Conservation (phyloP, 1,140 invertebrate genomes). For the Leucophenga varia region DNA sequence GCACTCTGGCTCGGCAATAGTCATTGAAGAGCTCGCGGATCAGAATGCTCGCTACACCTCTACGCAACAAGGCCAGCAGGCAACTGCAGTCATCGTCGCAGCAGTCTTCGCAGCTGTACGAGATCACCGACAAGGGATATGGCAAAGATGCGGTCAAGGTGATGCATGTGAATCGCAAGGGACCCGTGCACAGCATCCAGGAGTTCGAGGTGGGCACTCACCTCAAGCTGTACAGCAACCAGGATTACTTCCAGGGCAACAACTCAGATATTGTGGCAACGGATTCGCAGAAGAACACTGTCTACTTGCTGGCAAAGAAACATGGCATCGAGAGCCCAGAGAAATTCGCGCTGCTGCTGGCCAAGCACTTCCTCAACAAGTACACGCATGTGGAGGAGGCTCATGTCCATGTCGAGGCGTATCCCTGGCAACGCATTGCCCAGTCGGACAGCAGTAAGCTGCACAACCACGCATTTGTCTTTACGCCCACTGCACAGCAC, state of each 20-base stretch:
- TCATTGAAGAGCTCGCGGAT: not conserved
- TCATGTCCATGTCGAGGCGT: slow-evolving; percentile 67
- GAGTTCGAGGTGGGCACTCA: slow-evolving; percentile 74
- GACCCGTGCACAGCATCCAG: slow-evolving; percentile 66
- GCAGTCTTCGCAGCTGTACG: slow-evolving; percentile 53
- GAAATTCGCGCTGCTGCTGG: slow-evolving; percentile 69
- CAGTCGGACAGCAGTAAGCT: slow-evolving; percentile 56
- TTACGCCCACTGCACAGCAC: slow-evolving; percentile 64
- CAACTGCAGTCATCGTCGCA: slow-evolving; percentile 1
- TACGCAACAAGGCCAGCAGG: slow-evolving; percentile 10
- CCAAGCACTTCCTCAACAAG: slow-evolving; percentile 70
- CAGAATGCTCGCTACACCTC: slow-evolving; percentile 26
- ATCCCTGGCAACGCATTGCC: slow-evolving; percentile 71
- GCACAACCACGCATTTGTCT: slow-evolving; percentile 76
- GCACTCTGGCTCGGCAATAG: not conserved
- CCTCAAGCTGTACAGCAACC: slow-evolving; percentile 67
- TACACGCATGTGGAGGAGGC: slow-evolving; percentile 71
- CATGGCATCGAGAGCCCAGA: slow-evolving; percentile 73
- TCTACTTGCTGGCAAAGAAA: slow-evolving; percentile 77
- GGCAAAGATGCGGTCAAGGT: slow-evolving; percentile 75
- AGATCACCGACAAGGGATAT: slow-evolving; percentile 68
- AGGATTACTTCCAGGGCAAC: slow-evolving; percentile 65
- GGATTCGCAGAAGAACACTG: slow-evolving; percentile 80
- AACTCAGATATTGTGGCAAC: slow-evolving; percentile 76
- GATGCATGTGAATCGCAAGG: slow-evolving; percentile 67